phyloP scores from a whole-genome alignment of 2,113 vertebrate species.

The Xenopus laevis region DNA sequence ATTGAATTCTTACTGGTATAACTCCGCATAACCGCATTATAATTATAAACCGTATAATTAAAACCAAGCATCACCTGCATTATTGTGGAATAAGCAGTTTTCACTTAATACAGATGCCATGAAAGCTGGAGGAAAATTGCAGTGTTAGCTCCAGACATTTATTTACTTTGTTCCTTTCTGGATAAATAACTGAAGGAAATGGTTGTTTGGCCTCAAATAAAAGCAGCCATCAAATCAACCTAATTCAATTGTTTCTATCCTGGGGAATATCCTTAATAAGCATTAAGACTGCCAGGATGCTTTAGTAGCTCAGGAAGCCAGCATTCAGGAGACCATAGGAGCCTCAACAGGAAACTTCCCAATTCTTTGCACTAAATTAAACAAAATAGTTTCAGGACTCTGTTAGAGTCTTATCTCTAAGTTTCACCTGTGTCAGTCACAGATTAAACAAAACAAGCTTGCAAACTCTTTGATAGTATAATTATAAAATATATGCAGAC shows the following conservation, averaged over 20 bases:
- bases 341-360: conserved; percentile 13
- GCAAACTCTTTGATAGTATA: conserved; percentile 3
- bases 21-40: neutral
- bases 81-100: conserved; percentile 25
- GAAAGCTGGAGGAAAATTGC: conserved; percentile 8
- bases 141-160: conserved; percentile 18
- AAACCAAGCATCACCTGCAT: neutral
- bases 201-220: conserved; percentile 21
- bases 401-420: conserved; percentile 18
- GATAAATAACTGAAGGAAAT: conserved; percentile 22
- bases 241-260: conserved; percentile 25
- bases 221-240: conserved; percentile 10
- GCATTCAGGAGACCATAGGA: conserved; percentile 1
- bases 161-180: conserved; percentile 17
- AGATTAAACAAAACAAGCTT: conserved; percentile 22
- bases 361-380: conserved; percentile 4
- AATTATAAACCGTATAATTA: conserved; percentile 30
- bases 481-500: too few species aligned
- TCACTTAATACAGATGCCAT: conserved; percentile 6
- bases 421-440: conserved; percentile 25
- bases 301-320: conserved; percentile 23
- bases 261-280: conserved; percentile 10
- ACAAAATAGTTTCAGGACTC: conserved; percentile 3
- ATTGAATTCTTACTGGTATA: neutral
- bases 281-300: neutral